Conservation (phyloP, 37 sponge, comb jelly and placozoan species). For the Petrosia ficiformis region DNA sequence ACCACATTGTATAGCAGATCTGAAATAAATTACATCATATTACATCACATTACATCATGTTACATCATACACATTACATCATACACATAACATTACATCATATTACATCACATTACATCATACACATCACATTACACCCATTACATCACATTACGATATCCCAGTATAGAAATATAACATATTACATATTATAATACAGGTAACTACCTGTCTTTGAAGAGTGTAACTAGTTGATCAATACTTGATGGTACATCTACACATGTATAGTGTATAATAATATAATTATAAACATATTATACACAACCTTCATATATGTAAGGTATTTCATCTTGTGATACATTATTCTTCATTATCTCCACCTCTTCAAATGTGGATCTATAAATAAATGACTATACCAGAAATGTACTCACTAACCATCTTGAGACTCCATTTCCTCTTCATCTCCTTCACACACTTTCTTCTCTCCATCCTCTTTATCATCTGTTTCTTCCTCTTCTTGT, state of each 20-base stretch:
- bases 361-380: slow-evolving; percentile 38
- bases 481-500: slow-evolving; percentile 27
- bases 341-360: slow-evolving; percentile 6
- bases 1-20: slow-evolving; percentile 54
- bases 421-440: slow-evolving; percentile 25
- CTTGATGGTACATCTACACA: slow-evolving; percentile 48
- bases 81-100: no score
- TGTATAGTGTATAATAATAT: no score
- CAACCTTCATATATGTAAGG: slow-evolving; percentile 54
- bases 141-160: no score
- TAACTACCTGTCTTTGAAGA: slow-evolving; percentile 31
- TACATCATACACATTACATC: neutral
- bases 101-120: neutral
- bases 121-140: neutral
- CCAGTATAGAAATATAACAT: no score
- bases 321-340: slow-evolving; percentile 38
- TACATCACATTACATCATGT: no score
- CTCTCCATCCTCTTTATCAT: slow-evolving; percentile 26
- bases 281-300: neutral
- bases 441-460: slow-evolving; percentile 23
- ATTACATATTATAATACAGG: no score
- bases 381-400: no score
- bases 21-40: neutral
- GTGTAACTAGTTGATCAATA: slow-evolving; percentile 20
- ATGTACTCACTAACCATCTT: no score